phyloP scores from a whole-genome alignment of 2,797 vertebrate species.

The Sparus aurata region DNA sequence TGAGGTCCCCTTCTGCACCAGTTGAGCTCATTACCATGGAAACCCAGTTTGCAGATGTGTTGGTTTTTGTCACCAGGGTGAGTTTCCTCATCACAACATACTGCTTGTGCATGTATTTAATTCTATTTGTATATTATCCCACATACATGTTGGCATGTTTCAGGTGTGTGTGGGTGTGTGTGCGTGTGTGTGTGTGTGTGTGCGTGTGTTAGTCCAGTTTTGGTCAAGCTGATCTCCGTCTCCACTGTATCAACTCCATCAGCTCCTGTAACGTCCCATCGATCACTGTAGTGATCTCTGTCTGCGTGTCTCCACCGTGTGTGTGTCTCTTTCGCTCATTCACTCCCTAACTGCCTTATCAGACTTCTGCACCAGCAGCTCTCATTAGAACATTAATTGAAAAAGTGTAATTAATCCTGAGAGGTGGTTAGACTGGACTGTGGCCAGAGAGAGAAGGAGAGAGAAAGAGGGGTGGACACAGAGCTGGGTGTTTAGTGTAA shows the following conservation, averaged over 20 bases:
- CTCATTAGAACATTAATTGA: constrained; percentile 90
- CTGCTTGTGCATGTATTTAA: constrained; percentile 18
- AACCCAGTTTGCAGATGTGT: constrained; percentile 66
- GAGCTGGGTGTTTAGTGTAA: constrained; percentile 60
- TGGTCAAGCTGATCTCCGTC: constrained; percentile 40
- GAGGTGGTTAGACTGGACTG: constrained; percentile 84
- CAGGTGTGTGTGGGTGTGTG: not conserved
- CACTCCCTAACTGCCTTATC: constrained; percentile 84
- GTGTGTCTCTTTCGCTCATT: constrained; percentile 61
- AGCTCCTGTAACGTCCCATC: constrained; percentile 67
- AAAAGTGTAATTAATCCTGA: constrained; percentile 91
- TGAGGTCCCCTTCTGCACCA: constrained; percentile 65
- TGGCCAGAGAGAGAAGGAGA: constrained; percentile 75
- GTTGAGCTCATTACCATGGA: constrained; percentile 83
- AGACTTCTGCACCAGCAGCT: constrained; percentile 86
- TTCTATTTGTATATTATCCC: constrained; percentile 3
- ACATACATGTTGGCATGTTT: constrained; percentile 1
- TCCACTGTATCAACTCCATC: constrained; percentile 73
- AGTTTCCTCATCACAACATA: constrained; percentile 41
- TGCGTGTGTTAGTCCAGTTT: constrained; percentile 20
- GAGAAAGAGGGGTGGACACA: constrained; percentile 47
- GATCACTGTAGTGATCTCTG: constrained; percentile 61
- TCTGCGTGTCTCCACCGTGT: constrained; percentile 52
- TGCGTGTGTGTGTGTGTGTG: not conserved
- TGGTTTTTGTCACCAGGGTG: constrained; percentile 55